These are phyloP conservation scores for Brachirus orientalis DNA, from an alignment of 2,113 vertebrate species.

Conservation along the genomic window DNA sequence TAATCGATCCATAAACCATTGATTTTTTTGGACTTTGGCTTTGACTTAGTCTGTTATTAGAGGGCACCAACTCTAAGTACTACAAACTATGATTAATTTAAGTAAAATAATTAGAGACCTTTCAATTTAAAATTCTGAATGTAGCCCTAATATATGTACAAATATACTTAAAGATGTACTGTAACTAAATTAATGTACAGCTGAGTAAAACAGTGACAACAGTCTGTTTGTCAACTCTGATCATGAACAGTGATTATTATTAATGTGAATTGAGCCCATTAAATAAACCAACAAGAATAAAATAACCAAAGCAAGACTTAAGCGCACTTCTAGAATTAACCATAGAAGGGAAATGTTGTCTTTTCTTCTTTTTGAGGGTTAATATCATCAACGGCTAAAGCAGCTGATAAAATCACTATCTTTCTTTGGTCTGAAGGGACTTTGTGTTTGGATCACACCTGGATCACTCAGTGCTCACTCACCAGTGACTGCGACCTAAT, in stretches of 20 bases:
- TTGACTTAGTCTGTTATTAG: too few species aligned
- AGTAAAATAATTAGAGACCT: too few species aligned
- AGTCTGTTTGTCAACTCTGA: too few species aligned
- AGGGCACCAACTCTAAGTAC: too few species aligned
- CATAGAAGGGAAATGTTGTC: background rate
- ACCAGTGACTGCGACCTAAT: constrained; percentile 34
- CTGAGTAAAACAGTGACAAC: background rate
- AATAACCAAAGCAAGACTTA: too few species aligned
- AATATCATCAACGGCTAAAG: constrained; percentile 10
- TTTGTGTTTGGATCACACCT: constrained; percentile 58
- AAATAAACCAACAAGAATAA: background rate
- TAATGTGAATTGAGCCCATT: too few species aligned
- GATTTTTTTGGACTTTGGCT: too few species aligned
- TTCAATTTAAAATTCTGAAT: too few species aligned
- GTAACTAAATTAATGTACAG: background rate
- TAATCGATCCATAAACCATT: too few species aligned
- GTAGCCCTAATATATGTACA: too few species aligned
- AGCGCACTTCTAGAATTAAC: background rate
- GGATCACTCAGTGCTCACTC: constrained; percentile 45
- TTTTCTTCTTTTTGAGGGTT: background rate
- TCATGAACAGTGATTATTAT: background rate
- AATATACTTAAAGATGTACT: too few species aligned
- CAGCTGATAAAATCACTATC: constrained; percentile 43
- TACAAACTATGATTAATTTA: too few species aligned
- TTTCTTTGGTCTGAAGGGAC: constrained; percentile 28